Evolutionary conservation across 2,888 invertebrate species (phyloP), one percentile per base, ranked within the genome.

Genomic region (Sicus ferrugineus): DNA sequence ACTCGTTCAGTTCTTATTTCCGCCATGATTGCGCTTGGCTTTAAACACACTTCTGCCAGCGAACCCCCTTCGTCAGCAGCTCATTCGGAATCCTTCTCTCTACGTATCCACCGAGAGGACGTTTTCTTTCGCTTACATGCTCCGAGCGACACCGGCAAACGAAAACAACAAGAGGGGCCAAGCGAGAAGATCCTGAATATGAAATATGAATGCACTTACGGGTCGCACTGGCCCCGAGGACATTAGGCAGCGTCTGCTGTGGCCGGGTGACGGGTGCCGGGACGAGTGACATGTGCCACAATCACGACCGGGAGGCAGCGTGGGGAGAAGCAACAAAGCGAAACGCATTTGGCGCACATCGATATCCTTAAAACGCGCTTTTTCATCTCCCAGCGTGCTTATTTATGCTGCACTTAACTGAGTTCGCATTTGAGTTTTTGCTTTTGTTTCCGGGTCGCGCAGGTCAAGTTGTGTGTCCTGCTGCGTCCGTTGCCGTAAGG

Each of bases 151-250:
- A 63, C 46, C 68, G 69, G 58, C 38, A 58, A 34, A 63, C 66
- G 69, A 69, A 71, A 16, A 67, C 70, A 67, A 68, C 68, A 48
- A 34, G 26, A 64, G 42, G 19, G 46, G 23, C 5, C 21, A 54
- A 66, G 56, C 61, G 38, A 46, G 42, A 16, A 64, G 65, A 68
- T 65, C 61, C 74, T 75, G 72, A 76, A 77, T 79, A 82, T 82
- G 79, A 83, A 81, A 82, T 83, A 81, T 82, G 82, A 81, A 80
- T 82, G 81, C 80, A 80, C 83, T 83, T 81, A 81, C 77, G 77
- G 78, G 79, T 80, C 81, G 76, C 78, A 77, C 76, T 77, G 77
- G 74, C 75, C 81, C 78, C 75, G 77, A 73, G 77, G 82, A 80
- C 80, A 82, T 81, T 81, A 79, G 77, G 83, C 73, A 64, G 38